Evolutionary conservation across 2,888 invertebrate genomes (phyloP), one percentile per base, ranked within the genome.

Genomic region (Pristionchus fissidentatus): DNA sequence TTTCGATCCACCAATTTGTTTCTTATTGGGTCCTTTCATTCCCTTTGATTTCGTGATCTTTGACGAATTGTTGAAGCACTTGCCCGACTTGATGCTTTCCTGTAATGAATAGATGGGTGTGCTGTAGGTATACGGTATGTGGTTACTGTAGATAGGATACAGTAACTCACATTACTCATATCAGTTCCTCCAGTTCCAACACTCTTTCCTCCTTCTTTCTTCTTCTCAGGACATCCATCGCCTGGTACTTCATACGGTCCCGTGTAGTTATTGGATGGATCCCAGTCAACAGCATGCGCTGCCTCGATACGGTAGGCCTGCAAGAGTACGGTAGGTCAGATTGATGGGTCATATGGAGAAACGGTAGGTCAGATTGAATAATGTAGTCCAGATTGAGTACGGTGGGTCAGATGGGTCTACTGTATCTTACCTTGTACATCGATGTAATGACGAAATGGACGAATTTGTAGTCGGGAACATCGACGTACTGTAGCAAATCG

Each of bases 381-480:
- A n/a, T n/a, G n/a, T n/a, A n/a, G n/a, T n/a, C n/a, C n/a, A n/a
- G n/a, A n/a, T n/a, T n/a, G n/a, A n/a, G n/a, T n/a, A n/a, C n/a
- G n/a, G n/a, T n/a, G n/a, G n/a, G n/a, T n/a, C 60, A 57, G 26
- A 86, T n/a, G n/a, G n/a, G n/a, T n/a, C n/a, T n/a, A n/a, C n/a
- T n/a, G n/a, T n/a, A n/a, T n/a, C n/a, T n/a, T n/a, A 86, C 88
- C 85, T 86, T 86, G 49, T 85, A 85, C 0, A 89, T 88, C 60
- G 89, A 86, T 38, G 85, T 77, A 32, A 90, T 66, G 73, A 87
- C 86, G 32, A 84, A 87, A 80, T 87, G 86, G 49, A 90, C 84
- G 84, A 88, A 89, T 26, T 86, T 84, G 85, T 90, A 90, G 86
- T 90, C 90, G 13, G 90, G 90, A n/a, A 89, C 87, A 49, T 86